Evolutionary conservation across 2,113 vertebrate species (phyloP), one percentile per base, ranked within the genome.

Genomic region (Phocoena phocoena): DNA sequence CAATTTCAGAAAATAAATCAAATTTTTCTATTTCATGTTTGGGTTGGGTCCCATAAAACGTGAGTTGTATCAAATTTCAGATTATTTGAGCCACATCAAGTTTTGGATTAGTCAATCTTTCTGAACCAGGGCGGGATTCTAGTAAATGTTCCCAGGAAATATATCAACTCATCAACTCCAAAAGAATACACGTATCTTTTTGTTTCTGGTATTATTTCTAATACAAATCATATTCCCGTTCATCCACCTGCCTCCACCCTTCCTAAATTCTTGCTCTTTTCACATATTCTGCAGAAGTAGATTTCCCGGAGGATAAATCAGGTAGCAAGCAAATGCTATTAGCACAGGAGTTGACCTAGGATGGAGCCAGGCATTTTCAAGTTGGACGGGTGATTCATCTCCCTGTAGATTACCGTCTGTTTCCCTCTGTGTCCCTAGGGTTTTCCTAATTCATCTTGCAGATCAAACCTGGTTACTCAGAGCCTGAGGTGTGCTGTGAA

Each of bases 361-460:
- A 41, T 6, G 15, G 33, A 87, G 33, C 36, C 28, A 17, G 0
- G 0, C 21, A 14, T 60, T 67, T 71, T 12, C 50, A 74, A 63
- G 15, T 25, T 50, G 70, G 65, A 77, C 8, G 18, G 62, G 9
- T 55, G 44, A 60, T 70, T 21, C 44, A 73, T 77, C 60, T 91
- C 62, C 17, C 38, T 33, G 20, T 47, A 70, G 86, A 68, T 71
- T 65, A 77, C 3, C 3, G 31, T 67, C 68, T 80, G 23, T 84
- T 65, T 96, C 53, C 10, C 21, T 89, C n/a, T 77, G 44, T 47
- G 28, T 90, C 65, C 21, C 13, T 20, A 50, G 70, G 58, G 53
- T 83, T 88, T 82, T 95, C 28, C 26, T 41, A 60, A 96, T 68
- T 95, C 38, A 93, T 95, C 77, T 91, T 88, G 67, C 25, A 71